Percentiles rank a stretch among this genome's conserved stretches.
phyloP scores from a whole-genome alignment of 2,113 vertebrate genomes.

The Redunca redunca region DNA sequence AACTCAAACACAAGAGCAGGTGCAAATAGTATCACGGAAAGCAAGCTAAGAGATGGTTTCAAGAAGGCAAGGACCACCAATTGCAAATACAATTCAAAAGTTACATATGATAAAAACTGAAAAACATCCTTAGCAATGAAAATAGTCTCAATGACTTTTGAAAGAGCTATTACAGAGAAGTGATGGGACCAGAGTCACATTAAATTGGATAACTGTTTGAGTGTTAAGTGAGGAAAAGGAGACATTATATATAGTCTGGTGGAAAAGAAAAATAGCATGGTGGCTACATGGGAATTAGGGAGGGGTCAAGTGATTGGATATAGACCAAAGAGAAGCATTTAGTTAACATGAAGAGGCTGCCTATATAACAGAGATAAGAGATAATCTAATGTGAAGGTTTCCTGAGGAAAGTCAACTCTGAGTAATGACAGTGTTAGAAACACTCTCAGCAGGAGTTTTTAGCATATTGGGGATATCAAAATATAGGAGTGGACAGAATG shows the following conservation, averaged over 20 bases:
- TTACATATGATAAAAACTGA: not conserved
- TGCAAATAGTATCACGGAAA: not conserved
- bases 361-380: not conserved
- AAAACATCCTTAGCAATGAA: not conserved
- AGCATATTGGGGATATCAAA: not conserved
- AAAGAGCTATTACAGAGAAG: not conserved
- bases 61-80: not conserved
- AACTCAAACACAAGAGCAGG: not conserved
- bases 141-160: not conserved
- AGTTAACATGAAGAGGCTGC: not conserved
- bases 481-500: not conserved
- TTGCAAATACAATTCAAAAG: not conserved
- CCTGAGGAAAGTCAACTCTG: not conserved
- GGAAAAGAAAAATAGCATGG: not conserved
- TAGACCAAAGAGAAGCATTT: not conserved
- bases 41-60: not conserved
- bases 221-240: not conserved
- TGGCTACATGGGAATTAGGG: not conserved
- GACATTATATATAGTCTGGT: not conserved
- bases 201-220: not conserved
- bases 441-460: not conserved
- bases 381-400: not conserved
- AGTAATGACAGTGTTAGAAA: not conserved
- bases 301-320: not conserved
- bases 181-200: not conserved